Evolutionary conservation across 2,797 vertebrate species (phyloP), one percentile per base, ranked within the genome.

Genomic region (Hyperoplus immaculatus): DNA sequence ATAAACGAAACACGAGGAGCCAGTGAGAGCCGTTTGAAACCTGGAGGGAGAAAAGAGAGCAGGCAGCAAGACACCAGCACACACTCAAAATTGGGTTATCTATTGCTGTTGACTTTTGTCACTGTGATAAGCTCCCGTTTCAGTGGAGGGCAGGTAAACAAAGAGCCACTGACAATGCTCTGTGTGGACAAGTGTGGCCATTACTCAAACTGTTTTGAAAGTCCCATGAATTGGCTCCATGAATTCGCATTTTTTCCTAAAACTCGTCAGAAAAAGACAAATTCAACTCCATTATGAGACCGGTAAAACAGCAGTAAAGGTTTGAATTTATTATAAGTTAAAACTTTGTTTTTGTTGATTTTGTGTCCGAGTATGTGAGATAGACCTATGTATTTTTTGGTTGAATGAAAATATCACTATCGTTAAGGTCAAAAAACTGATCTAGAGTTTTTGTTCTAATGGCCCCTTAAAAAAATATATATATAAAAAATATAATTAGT

Each of bases 31-130:
- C 88, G 80, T 83, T 54, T 87, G 76, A 85, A 68, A 91, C 93
- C 93, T 95, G 89, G 15, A 75, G 78, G 82, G 80, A 85, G 84
- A 89, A 70, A 87, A 81, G 79, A 69, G 56, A 91, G 74, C 69
- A 91, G 68, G 85, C 85, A 87, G 77, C 71, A 90, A 82, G 42
- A 87, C 76, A 87, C 51, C 85, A 89, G 71, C 77, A 87, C 78
- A 88, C 77, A 88, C 69, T 87, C 10, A 90, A 68, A 85, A 58
- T 49, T 75, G 54, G 65, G 53, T 80, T 82, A 74, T 72, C 72
- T 89, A 92, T 67, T 50, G 75, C 77, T 85, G 29, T 29, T 29
- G 83, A 82, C 61, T 77, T 77, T 72, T 70, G 72, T 71, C 79
- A 81, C 73, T 77, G 73, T 84, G 69, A 75, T 81, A 84, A 75